Base-by-base conservation (phyloP, 2,888 invertebrate genomes). In the Phytoseiulus persimilis region DNA sequence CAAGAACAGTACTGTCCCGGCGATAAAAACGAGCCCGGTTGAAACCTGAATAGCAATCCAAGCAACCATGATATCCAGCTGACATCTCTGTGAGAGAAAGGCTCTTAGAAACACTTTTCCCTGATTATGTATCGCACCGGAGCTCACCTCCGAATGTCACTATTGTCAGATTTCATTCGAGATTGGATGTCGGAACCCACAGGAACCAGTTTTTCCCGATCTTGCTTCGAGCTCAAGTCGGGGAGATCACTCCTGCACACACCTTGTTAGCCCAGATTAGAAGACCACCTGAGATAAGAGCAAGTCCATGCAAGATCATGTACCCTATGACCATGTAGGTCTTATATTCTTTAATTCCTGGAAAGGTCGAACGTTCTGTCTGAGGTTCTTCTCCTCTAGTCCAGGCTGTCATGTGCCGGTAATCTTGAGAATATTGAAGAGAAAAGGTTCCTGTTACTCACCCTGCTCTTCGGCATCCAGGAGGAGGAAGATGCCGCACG, bases 191-290 rank as follows among this genome's bases (percentile, higher is more conserved):
- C n/a, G n/a, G n/a, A n/a, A n/a, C n/a, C n/a, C n/a, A n/a, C n/a
- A n/a, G n/a, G n/a, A n/a, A n/a, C n/a, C n/a, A n/a, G n/a, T n/a
- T n/a, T n/a, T 39, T 39, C 9, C 39, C 5, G 9, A 39, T 9
- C 9, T 39, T 39, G 3, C 5, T 39, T 9, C 39, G 39, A 6
- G 83, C 14, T 83, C 31, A 5, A 83, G 2, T 83, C 31, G 83
- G n/a, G n/a, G n/a, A n/a, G n/a, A n/a, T n/a, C n/a, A n/a, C n/a
- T n/a, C n/a, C n/a, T n/a, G n/a, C n/a, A n/a, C 83, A 6, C 83
- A 87, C 87, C 31, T 87, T 87, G 18, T 87, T 87, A 0, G 87
- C 87, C 33, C 32, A 45, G 33, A 87, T n/a, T 32, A 87, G 33
- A 1, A 87, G 32, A 39, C 32, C 87, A 33, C 87, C 31, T 6